Base-by-base conservation (phyloP, 2,888 invertebrate species). In the Pristionchus entomophagus region DNA sequence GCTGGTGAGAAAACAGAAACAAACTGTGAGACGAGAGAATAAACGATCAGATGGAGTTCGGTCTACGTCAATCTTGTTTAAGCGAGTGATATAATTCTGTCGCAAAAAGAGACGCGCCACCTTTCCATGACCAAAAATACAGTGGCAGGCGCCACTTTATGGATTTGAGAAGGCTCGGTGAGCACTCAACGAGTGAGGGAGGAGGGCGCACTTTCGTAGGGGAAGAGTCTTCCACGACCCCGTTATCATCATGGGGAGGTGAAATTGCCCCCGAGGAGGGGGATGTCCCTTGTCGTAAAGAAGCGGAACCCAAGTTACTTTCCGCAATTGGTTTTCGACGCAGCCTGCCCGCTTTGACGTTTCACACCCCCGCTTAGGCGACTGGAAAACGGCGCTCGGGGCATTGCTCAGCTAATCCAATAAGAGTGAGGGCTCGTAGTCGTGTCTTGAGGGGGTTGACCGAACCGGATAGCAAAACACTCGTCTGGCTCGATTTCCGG, bases 281-380 rank as follows among this genome's bases (percentile, higher is more conserved):
- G 65, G 65, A 65, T 65, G 65, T 19, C 65, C 65, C 65, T 2
- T 65, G 41, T 69, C 73, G 69, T 73, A 73, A 73, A 65, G 3
- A 32, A 29, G 10, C 69, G 73, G 41, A 41, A 73, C n/a, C n/a
- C 38, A 26, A 73, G 73, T 73, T 73, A 73, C 73, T 73, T 45
- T 73, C 26, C 73, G 73, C 8, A 73, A 73, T 73, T 73, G 73
- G 73, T 73, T 73, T 73, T 45, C 32, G 6, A n/a, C n/a, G n/a
- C n/a, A n/a, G n/a, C 41, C 35, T 26, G 5, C 1, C 3, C 73
- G 41, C 4, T 73, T n/a, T 73, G 41, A 45, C n/a, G 73, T 45
- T 73, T 73, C 73, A 73, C 73, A 73, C 73, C 73, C 73, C 73
- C 73, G 73, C 73, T 6, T 19, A 62, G 32, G n/a, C 32, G 19